Evolutionary conservation across 2,113 vertebrate genomes (phyloP).

Genomic region (Mastomys natalensis): DNA sequence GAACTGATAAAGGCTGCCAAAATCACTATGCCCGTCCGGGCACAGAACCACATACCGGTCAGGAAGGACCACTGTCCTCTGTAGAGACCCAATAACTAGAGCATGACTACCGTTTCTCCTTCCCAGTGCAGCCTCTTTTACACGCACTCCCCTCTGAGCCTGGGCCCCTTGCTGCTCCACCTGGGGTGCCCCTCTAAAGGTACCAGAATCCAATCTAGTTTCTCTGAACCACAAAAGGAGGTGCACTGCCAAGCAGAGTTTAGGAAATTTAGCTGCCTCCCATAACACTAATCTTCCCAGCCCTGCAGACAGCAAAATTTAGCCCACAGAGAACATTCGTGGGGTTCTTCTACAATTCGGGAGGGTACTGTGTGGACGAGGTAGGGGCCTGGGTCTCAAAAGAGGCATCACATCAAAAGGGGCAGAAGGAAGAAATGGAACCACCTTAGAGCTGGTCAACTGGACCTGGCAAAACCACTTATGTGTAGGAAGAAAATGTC

Average conservation of each 20-base stretch:
- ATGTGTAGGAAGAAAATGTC: too few relatives aligned
- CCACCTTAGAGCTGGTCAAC: not conserved
- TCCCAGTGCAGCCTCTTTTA: not conserved
- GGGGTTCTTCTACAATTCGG: too few relatives aligned
- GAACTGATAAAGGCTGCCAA: too few relatives aligned
- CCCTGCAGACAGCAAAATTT: too few relatives aligned
- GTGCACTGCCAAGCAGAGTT: not conserved
- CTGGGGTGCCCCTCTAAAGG: not conserved
- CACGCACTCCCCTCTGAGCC: not conserved
- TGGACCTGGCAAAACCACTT: not conserved
- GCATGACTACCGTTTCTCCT: accelerated
- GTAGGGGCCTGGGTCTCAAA: not conserved
- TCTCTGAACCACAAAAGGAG: not conserved
- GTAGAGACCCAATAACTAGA: not conserved
- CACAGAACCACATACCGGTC: too few relatives aligned
- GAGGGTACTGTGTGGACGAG: accelerated
- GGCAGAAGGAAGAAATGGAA: not conserved
- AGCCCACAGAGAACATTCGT: accelerated
- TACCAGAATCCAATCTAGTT: not conserved
- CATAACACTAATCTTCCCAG: not conserved
- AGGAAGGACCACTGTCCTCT: not conserved
- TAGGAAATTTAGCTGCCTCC: not conserved
- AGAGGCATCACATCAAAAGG: too few relatives aligned
- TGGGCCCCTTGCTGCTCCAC: not conserved
- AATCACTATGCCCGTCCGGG: not conserved